phyloP scores from a whole-genome alignment of 2,797 vertebrate species.

The Podarcis siculus region DNA sequence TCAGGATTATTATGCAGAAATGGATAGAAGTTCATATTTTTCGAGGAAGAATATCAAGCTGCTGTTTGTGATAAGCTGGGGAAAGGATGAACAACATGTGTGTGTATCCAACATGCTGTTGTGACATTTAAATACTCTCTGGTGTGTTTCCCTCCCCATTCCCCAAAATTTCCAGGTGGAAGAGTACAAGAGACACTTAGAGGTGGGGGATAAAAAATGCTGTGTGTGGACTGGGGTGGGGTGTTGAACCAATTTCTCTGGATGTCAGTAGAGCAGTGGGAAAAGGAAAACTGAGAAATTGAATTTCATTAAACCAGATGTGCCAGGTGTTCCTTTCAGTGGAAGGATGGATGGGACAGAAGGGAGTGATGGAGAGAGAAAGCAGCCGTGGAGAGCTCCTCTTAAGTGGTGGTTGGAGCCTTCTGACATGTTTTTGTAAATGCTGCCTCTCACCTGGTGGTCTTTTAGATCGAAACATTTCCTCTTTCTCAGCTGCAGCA shows the following conservation, averaged over 20 bases:
- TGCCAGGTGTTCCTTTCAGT: fast-evolving
- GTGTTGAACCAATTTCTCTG: not conserved
- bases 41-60: not conserved
- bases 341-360: not conserved
- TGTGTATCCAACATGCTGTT: not conserved
- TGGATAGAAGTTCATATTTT: not conserved
- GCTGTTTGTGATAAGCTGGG: not conserved
- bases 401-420: fast-evolving
- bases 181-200: not conserved
- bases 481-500: fast-evolving
- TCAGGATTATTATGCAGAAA: not conserved
- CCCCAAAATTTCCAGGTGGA: not conserved
- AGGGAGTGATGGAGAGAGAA: not conserved
- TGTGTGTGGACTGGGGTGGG: not conserved
- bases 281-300: not conserved
- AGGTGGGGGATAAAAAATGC: not conserved
- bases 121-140: not conserved
- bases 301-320: not conserved
- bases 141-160: not conserved
- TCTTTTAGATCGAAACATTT: not conserved
- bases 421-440: not conserved
- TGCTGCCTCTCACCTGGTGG: not conserved
- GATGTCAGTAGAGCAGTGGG: not conserved
- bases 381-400: not conserved
- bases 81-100: not conserved